A percentile compares a stretch with the other conserved stretches of the same genome.
phyloP scores from a whole-genome alignment of 1,140 invertebrate species.

The Leptinotarsa defecta region DNA sequence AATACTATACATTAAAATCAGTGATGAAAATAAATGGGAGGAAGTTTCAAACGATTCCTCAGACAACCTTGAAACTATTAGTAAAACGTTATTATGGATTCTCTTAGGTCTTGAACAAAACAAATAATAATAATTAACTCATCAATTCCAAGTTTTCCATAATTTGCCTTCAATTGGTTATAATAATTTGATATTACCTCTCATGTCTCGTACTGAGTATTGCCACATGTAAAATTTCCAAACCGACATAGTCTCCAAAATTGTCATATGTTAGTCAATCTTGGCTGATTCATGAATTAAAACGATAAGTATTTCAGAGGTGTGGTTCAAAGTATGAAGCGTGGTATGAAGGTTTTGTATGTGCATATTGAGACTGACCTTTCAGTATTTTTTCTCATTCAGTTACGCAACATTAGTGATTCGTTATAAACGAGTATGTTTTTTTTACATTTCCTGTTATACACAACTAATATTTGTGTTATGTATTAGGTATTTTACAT shows the following conservation, averaged over 20 bases:
- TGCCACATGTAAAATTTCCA: background rate
- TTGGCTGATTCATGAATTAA: conserved; percentile 1
- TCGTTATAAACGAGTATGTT: too few relatives aligned
- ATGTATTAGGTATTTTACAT: too few relatives aligned
- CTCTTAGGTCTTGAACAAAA: background rate
- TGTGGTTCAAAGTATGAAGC: background rate
- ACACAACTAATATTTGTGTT: too few relatives aligned
- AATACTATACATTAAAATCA: too few relatives aligned
- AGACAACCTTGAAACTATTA: background rate
- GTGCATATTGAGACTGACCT: background rate
- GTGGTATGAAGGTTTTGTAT: background rate
- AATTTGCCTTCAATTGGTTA: background rate
- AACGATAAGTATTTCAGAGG: background rate
- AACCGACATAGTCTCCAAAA: background rate
- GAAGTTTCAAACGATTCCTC: too few relatives aligned
- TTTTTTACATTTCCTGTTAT: too few relatives aligned
- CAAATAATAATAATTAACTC: background rate
- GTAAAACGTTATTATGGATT: background rate
- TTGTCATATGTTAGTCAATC: background rate
- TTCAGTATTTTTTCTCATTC: background rate
- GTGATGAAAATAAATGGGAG: too few relatives aligned
- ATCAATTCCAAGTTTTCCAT: background rate
- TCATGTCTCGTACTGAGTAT: background rate
- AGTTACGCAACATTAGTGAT: background rate
- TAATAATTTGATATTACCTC: background rate